Percentiles rank a stretch among this genome's conserved stretches.
Conservation (phyloP, 2,113 vertebrate genomes). For the Ochotona princeps region DNA sequence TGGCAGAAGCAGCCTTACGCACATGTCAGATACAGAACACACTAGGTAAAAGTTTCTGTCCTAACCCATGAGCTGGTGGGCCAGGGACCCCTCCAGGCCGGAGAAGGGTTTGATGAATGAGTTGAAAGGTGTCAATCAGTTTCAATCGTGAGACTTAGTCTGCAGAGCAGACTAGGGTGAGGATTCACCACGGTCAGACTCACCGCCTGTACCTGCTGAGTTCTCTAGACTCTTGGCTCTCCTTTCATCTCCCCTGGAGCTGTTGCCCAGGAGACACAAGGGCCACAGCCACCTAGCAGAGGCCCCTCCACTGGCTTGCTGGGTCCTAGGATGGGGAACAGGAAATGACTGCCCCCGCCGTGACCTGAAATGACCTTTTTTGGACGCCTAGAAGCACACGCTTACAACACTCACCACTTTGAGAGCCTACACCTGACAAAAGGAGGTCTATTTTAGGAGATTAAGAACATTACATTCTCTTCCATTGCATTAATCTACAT, state of each 20-base stretch:
- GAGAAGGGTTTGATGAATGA: background rate
- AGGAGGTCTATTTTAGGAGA: background rate
- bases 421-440: background rate
- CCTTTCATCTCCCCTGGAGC: background rate
- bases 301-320: too few species aligned
- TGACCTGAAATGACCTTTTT: background rate
- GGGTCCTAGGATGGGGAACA: background rate
- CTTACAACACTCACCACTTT: background rate
- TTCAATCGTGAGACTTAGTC: background rate
- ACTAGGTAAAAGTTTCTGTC: background rate
- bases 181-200: background rate
- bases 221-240: too few species aligned
- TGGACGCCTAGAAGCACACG: background rate
- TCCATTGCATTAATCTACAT: background rate
- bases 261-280: background rate
- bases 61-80: background rate
- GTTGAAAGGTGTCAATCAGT: constrained; percentile 1
- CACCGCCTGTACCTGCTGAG: background rate
- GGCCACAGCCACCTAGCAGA: too few species aligned
- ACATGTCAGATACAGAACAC: background rate
- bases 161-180: background rate
- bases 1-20: background rate
- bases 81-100: background rate
- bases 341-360: background rate
- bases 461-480: constrained; percentile 19